Percentiles rank a stretch among this genome's conserved stretches.
Evolutionary conservation across 1,140 invertebrate genomes (phyloP).

Genomic region (Drosophila nasuta): DNA sequence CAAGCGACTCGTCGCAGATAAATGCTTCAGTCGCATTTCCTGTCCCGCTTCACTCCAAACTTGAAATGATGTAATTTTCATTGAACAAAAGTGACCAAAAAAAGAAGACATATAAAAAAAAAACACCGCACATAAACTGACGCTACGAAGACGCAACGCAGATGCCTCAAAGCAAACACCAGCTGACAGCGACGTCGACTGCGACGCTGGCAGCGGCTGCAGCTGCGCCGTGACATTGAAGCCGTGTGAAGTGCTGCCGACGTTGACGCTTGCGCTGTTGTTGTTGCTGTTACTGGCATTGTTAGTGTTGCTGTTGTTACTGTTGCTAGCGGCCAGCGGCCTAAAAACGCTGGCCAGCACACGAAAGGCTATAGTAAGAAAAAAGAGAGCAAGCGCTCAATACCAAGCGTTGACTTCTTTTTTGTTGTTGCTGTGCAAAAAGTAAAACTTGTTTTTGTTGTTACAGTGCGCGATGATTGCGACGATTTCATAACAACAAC

Average conservation of each 20-base stretch:
- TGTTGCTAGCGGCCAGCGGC: conserved; percentile 58
- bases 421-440: conserved; percentile 54
- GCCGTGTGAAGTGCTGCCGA: conserved; percentile 26
- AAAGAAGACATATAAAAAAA: conserved; percentile 31
- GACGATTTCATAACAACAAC: conserved; percentile 68
- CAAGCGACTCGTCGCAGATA: conserved; percentile 23
- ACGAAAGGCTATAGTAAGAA: conserved; percentile 32
- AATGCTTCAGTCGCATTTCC: conserved; percentile 57
- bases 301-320: conserved; percentile 27
- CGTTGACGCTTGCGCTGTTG: conserved; percentile 27
- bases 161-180: conserved; percentile 33
- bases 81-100: conserved; percentile 64
- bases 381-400: conserved; percentile 65
- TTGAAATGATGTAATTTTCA: conserved; percentile 64
- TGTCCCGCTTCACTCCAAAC: conserved; percentile 48
- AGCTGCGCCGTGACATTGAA: conserved; percentile 54
- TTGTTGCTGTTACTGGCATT: background rate
- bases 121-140: conserved; percentile 32
- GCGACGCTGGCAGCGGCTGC: conserved; percentile 12
- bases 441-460: conserved; percentile 63
- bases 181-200: conserved; percentile 32
- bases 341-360: conserved; percentile 62
- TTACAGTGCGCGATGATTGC: conserved; percentile 58
- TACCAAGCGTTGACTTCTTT: conserved; percentile 63
- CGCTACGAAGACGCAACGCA: conserved; percentile 50